phyloP scores from a whole-genome alignment of 1,140 invertebrate genomes.

The Galendromus occidentalis region DNA sequence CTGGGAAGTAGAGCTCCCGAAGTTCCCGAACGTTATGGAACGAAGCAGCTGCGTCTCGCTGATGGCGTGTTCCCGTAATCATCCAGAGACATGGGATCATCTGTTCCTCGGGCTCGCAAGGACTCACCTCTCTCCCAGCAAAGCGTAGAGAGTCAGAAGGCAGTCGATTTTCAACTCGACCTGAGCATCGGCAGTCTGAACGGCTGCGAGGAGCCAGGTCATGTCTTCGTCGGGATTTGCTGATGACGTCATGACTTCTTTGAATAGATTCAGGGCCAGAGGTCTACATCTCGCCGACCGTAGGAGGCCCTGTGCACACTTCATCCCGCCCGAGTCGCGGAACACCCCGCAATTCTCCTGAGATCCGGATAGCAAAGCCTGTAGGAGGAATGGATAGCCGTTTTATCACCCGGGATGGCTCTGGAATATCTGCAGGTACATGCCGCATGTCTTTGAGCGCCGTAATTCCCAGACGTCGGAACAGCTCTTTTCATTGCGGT shows the following conservation, averaged over 20 bases:
- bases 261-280: neutral
- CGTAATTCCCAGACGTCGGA: no score
- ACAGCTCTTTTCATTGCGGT: no score
- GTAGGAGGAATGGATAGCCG: neutral
- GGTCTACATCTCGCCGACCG: conserved; percentile 57
- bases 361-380: conserved; percentile 11
- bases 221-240: conserved; percentile 1
- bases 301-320: conserved; percentile 72
- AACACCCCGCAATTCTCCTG: conserved; percentile 39
- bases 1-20: conserved; percentile 62
- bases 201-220: neutral
- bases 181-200: neutral
- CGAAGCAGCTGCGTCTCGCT: neutral
- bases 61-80: no score
- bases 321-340: conserved; percentile 70
- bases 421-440: no score
- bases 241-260: conserved; percentile 7
- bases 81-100: no score
- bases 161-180: conserved; percentile 9
- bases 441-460: no score
- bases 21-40: conserved; percentile 33
- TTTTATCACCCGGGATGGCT: no score
- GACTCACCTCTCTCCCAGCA: neutral
- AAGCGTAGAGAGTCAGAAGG: neutral
- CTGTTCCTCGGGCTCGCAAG: no score